These are phyloP conservation scores for Calycopis cecrops DNA, from an alignment of 1,140 invertebrate species.

Conservation along the genomic window DNA sequence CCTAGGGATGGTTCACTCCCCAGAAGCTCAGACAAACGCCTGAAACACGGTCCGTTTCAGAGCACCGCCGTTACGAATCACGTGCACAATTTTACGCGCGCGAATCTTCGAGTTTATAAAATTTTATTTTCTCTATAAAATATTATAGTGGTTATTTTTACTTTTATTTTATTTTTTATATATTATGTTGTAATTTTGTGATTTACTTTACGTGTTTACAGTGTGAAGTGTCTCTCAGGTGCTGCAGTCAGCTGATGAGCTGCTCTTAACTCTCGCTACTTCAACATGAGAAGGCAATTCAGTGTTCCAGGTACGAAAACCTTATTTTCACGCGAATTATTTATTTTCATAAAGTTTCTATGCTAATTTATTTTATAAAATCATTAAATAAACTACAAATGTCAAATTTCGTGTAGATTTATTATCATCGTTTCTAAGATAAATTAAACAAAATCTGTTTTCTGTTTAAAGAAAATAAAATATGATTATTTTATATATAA, in stretches of 20 bases:
- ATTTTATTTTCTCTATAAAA: background rate
- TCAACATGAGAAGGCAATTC: slow-evolving; percentile 52
- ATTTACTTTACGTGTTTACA: slow-evolving; percentile 40
- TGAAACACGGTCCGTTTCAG: slow-evolving; percentile 52
- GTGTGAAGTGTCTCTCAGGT: slow-evolving; percentile 47
- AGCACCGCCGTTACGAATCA: slow-evolving; percentile 36
- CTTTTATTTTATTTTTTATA: slow-evolving; percentile 14
- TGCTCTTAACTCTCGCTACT: slow-evolving; percentile 27
- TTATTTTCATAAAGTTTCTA: too few relatives aligned
- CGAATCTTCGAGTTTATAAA: slow-evolving; percentile 8
- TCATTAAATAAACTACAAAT: too few relatives aligned
- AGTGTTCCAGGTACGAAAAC: slow-evolving; percentile 36
- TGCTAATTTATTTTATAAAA: too few relatives aligned
- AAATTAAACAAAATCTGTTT: too few relatives aligned
- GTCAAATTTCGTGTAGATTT: too few relatives aligned
- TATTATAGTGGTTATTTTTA: slow-evolving; percentile 5
- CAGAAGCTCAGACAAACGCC: slow-evolving; percentile 60
- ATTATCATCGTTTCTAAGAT: too few relatives aligned
- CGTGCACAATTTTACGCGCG: slow-evolving; percentile 42
- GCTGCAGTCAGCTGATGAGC: slow-evolving; percentile 41
- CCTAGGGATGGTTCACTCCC: slow-evolving; percentile 49
- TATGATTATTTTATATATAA: too few relatives aligned
- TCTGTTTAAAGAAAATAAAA: too few relatives aligned
- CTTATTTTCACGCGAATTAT: too few relatives aligned
- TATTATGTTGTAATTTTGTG: slow-evolving; percentile 30